phyloP scores from a whole-genome alignment of 2,888 invertebrate genomes.

The Busseola fusca region DNA sequence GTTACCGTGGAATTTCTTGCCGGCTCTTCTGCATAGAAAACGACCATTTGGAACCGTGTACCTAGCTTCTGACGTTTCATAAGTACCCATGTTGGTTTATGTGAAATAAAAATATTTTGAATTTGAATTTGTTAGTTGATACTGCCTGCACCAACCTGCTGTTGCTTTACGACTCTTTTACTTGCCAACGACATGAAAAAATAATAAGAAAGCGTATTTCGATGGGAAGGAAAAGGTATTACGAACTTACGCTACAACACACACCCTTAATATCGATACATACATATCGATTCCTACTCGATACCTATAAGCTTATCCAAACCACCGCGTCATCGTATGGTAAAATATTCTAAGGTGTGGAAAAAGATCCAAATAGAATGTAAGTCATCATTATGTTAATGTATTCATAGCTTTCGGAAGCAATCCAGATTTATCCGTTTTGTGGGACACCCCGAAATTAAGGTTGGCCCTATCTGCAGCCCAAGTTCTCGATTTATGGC shows the following conservation, averaged over 20 bases:
- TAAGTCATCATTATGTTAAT: constrained; percentile 70
- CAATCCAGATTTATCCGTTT: constrained; percentile 72
- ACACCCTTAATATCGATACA: not conserved
- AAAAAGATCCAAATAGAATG: constrained; percentile 49
- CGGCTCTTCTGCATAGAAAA: too few relatives aligned
- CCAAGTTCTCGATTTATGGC: constrained; percentile 68
- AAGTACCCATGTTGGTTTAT: too few relatives aligned
- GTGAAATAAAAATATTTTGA: too few relatives aligned
- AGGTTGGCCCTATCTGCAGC: constrained; percentile 55
- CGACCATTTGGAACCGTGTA: too few relatives aligned
- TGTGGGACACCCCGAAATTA: constrained; percentile 64
- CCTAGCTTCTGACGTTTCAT: too few relatives aligned
- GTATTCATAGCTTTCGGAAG: constrained; percentile 76
- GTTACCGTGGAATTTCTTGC: too few relatives aligned
- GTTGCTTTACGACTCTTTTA: not conserved
- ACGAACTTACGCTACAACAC: not conserved
- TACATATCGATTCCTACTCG: not conserved
- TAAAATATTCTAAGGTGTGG: constrained; percentile 51
- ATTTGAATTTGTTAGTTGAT: too few relatives aligned
- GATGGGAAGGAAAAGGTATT: not conserved
- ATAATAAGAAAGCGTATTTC: not conserved
- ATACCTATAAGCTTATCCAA: constrained; percentile 36
- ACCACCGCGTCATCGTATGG: constrained; percentile 26
- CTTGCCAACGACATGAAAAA: not conserved
- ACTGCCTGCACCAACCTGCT: too few relatives aligned